A percentile compares a stretch with the other conserved stretches of the same genome.
Conservation (phyloP, 2,113 vertebrate genomes). For the Dissostichus mawsoni region DNA sequence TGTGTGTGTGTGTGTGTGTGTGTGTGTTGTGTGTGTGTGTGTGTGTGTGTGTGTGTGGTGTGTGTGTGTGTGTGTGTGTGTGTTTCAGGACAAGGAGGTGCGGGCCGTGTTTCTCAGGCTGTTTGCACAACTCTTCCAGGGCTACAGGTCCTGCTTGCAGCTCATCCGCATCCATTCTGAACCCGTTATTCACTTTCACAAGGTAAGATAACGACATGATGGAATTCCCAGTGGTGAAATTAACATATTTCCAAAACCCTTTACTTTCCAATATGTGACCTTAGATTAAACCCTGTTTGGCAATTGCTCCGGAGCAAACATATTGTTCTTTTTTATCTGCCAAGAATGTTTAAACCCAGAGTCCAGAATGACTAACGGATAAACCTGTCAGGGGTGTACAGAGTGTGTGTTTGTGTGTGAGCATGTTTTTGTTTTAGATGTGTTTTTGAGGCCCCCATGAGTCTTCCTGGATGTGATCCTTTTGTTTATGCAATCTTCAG, state of each 20-base stretch:
- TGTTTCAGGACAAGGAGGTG: slow-evolving; percentile 95
- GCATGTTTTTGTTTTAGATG: slow-evolving; percentile 46
- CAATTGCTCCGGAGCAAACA: slow-evolving; percentile 45
- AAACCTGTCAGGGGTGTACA: slow-evolving; percentile 56
- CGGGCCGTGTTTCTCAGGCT: slow-evolving; percentile 96
- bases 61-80: slow-evolving; percentile 33
- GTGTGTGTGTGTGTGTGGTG: slow-evolving; percentile 45
- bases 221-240: slow-evolving; percentile 16
- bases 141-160: slow-evolving; percentile 97
- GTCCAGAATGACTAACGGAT: slow-evolving; percentile 55
- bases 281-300: slow-evolving; percentile 38
- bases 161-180: slow-evolving; percentile 98
- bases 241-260: not conserved
- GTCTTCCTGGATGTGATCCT: slow-evolving; percentile 52
- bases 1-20: slow-evolving; percentile 50
- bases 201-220: slow-evolving; percentile 88
- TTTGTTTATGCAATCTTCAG: slow-evolving; percentile 63
- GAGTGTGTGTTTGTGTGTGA: slow-evolving; percentile 36
- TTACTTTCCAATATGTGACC: slow-evolving; percentile 29
- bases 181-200: slow-evolving; percentile 98
- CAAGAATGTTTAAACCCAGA: slow-evolving; percentile 53
- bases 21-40: slow-evolving; percentile 54
- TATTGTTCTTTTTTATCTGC: slow-evolving; percentile 48
- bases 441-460: slow-evolving; percentile 40
- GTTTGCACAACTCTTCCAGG: slow-evolving; percentile 98